These are phyloP conservation scores for Chaetorhynchus papuensis DNA, from an alignment of 2,113 vertebrate species.

Conservation along the genomic window DNA sequence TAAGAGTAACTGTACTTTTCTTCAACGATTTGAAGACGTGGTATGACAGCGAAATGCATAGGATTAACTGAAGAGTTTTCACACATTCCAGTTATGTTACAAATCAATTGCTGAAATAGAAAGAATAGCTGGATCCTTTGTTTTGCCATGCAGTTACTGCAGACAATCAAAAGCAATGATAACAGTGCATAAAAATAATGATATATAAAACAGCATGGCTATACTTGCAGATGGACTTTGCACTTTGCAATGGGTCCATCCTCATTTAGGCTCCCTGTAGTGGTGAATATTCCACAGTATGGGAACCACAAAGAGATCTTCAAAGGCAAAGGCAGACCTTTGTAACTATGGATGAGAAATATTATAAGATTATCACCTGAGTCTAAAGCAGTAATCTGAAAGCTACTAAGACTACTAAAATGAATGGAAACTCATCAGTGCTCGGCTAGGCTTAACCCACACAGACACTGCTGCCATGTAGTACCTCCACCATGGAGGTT, in stretches of 20 bases:
- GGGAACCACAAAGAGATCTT: not conserved
- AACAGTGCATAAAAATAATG: not conserved
- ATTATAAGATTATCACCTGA: not conserved
- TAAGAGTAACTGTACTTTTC: not conserved
- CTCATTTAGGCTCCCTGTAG: not conserved
- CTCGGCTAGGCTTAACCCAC: not conserved
- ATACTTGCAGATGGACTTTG: fast-evolving
- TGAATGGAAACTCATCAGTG: not conserved
- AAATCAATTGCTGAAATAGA: not conserved
- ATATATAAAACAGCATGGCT: not conserved
- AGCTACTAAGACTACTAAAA: not conserved
- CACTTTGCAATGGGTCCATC: not conserved
- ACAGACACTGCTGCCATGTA: not conserved
- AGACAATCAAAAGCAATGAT: not conserved
- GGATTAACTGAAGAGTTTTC: not conserved
- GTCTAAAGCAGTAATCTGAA: not conserved
- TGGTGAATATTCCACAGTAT: not conserved
- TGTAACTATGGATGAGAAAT: not conserved
- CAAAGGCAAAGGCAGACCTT: not conserved
- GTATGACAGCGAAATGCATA: not conserved
- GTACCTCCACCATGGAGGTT: not conserved
- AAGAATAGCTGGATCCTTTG: not conserved
- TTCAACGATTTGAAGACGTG: not conserved
- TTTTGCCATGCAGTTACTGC: not conserved
- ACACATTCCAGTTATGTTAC: not conserved